Percentiles rank a stretch among this genome's conserved stretches.
Conservation (phyloP, 2,797 vertebrate genomes). For the Uromys caudimaculatus region DNA sequence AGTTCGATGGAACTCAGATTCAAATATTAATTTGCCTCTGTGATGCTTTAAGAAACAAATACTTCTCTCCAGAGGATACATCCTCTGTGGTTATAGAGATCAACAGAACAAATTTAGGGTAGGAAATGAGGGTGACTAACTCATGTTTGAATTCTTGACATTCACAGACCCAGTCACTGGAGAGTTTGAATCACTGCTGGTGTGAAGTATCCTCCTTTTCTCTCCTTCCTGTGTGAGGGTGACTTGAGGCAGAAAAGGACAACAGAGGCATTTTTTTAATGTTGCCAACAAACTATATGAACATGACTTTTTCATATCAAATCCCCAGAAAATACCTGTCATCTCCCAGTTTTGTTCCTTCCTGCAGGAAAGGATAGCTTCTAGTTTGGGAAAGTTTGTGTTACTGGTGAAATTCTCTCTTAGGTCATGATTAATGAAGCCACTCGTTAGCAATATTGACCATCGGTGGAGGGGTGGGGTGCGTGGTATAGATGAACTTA, state of each 20-base stretch:
- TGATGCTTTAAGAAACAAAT: conserved; percentile 33
- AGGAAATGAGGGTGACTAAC: conserved; percentile 48
- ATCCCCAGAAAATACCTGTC: conserved; percentile 29
- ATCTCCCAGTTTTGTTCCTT: not conserved
- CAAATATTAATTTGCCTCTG: conserved; percentile 39
- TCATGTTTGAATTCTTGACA: conserved; percentile 65
- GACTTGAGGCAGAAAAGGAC: conserved; percentile 25
- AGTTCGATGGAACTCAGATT: not conserved
- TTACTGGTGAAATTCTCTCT: conserved; percentile 32
- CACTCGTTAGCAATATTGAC: conserved; percentile 38
- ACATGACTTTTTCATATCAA: conserved; percentile 18
- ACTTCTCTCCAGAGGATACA: conserved; percentile 34
- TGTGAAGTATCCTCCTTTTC: conserved; percentile 9
- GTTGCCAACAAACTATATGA: not conserved
- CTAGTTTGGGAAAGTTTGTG: not conserved
- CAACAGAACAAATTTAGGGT: conserved; percentile 24
- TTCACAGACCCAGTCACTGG: conserved; percentile 24
- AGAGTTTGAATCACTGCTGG: conserved; percentile 53
- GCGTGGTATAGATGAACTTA: conserved; percentile 10
- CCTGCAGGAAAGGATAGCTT: conserved; percentile 27
- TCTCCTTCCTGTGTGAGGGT: conserved; percentile 28
- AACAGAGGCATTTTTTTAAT: not conserved
- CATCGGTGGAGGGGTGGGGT: not conserved
- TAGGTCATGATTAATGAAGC: conserved; percentile 45
- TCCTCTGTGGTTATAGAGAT: conserved; percentile 30